Evolutionary conservation across 2,888 invertebrate species (phyloP), one percentile per base, ranked within the genome.

Genomic region (Xestia ashworthii): DNA sequence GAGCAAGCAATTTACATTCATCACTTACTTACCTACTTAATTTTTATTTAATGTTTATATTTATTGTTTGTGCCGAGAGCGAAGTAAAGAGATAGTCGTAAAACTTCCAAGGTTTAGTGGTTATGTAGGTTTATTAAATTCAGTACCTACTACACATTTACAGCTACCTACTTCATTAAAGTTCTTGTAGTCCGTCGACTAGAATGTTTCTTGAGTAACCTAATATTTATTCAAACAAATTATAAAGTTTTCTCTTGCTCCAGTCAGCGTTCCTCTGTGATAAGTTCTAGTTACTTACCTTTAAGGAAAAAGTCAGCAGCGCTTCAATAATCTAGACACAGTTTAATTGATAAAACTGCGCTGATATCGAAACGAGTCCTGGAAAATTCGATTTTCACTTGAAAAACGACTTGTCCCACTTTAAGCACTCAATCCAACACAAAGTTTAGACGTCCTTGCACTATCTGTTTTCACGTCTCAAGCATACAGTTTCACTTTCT

Each of bases 311-410:
- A 88, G 58, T 86, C 88, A 85, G 87, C 90, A 84, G 80, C 92
- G 91, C 88, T 90, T 93, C 95, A 96, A 96, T 95, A 96, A 88
- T 96, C 96, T 87, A 95, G 91, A 91, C 95, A 93, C 96, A 95
- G 95, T 96, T 96, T 95, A 91, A 85, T 87, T 88, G 80, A 87
- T 88, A 95, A 96, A 96, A 96, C 95, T 93, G 95, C 83, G 95
- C 93, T 93, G 96, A 96, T 96, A 96, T 95, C 93, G 94, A 95
- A 94, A 94, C 92, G 85, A 93, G 95, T 95, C 92, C 91, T 77
- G 88, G 90, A 91, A 91, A 93, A 92, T 89, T 88, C 84, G 79
- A 87, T 90, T 89, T 88, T 91, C 93, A 94, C 91, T 91, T 88
- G 90, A 90, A 91, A 92, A 91, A 65, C 50, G 64, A 87, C 86